phyloP scores from a whole-genome alignment of 1,140 invertebrate genomes.

The Aporrectodea caliginosa region DNA sequence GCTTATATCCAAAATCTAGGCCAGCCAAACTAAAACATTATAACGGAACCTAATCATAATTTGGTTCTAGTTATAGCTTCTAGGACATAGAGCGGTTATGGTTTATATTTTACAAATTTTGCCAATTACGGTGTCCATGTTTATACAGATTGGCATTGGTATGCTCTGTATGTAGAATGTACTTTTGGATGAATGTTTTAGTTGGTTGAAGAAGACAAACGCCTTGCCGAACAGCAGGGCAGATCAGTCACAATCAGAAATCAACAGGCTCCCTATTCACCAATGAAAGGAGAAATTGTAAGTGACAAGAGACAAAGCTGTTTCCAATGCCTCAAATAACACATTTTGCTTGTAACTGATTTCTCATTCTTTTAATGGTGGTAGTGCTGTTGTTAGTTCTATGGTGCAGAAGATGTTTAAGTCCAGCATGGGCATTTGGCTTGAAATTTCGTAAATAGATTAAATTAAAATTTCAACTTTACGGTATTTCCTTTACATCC shows the following conservation, averaged over 20 bases:
- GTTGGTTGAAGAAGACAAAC: slow-evolving; percentile 14
- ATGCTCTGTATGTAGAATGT: neutral
- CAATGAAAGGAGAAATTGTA: neutral
- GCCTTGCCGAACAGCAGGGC: slow-evolving; percentile 7
- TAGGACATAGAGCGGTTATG: neutral
- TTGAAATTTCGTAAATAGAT: too few relatives aligned
- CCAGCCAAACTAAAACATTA: too few relatives aligned
- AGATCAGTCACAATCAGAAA: slow-evolving; percentile 8
- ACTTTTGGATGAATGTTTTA: neutral
- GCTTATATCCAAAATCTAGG: too few relatives aligned
- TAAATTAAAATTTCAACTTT: too few relatives aligned
- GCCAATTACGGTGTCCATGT: neutral
- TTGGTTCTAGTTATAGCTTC: neutral
- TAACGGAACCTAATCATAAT: neutral
- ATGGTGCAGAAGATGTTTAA: too few relatives aligned
- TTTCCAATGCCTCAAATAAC: neutral
- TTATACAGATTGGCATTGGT: neutral
- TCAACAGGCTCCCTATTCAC: neutral
- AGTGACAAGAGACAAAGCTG: neutral
- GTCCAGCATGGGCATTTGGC: too few relatives aligned
- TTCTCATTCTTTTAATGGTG: neutral
- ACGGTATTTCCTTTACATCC: too few relatives aligned
- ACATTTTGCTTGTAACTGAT: neutral
- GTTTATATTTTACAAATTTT: neutral
- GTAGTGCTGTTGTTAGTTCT: neutral